Evolutionary conservation across 2,113 vertebrate genomes (phyloP).

Genomic region (Cyprinodon brontotheroides): DNA sequence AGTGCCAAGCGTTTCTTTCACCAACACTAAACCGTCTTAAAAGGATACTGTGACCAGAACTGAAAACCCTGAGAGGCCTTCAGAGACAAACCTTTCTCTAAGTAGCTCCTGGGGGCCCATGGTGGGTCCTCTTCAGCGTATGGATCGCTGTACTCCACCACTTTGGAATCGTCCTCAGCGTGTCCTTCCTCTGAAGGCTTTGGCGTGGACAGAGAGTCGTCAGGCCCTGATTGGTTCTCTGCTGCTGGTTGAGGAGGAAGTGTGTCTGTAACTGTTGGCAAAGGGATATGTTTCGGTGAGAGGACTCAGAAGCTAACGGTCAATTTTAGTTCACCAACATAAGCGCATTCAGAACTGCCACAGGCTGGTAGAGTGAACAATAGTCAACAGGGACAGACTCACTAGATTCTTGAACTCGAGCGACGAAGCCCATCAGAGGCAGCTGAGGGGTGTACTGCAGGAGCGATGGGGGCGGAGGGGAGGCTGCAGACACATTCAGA

Average conservation of each 20-base stretch:
- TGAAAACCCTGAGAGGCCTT: neutral
- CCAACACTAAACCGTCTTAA: too few species aligned
- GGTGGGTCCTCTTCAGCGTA: slow-evolving; percentile 96
- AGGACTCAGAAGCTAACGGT: neutral
- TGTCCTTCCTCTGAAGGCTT: slow-evolving; percentile 82
- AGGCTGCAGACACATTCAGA: slow-evolving; percentile 72
- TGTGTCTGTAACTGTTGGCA: slow-evolving; percentile 86
- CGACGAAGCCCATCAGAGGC: slow-evolving; percentile 96
- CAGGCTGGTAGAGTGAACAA: neutral
- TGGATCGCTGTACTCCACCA: slow-evolving; percentile 94
- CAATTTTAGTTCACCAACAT: neutral
- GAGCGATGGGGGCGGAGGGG: slow-evolving; percentile 90
- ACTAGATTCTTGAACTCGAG: slow-evolving; percentile 98
- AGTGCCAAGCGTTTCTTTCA: neutral
- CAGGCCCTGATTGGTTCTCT: slow-evolving; percentile 79
- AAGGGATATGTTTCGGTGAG: neutral
- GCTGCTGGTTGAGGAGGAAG: slow-evolving; percentile 80
- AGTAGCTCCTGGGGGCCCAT: slow-evolving; percentile 90
- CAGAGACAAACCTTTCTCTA: slow-evolving; percentile 87
- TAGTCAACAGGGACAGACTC: slow-evolving; percentile 73
- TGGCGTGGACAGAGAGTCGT: slow-evolving; percentile 84
- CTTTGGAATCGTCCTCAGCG: slow-evolving; percentile 90
- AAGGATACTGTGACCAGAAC: neutral
- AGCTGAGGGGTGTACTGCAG: slow-evolving; percentile 98
- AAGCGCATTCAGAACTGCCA: neutral